Conservation (phyloP, 2,113 vertebrate genomes). For the Haemorhous mexicanus region DNA sequence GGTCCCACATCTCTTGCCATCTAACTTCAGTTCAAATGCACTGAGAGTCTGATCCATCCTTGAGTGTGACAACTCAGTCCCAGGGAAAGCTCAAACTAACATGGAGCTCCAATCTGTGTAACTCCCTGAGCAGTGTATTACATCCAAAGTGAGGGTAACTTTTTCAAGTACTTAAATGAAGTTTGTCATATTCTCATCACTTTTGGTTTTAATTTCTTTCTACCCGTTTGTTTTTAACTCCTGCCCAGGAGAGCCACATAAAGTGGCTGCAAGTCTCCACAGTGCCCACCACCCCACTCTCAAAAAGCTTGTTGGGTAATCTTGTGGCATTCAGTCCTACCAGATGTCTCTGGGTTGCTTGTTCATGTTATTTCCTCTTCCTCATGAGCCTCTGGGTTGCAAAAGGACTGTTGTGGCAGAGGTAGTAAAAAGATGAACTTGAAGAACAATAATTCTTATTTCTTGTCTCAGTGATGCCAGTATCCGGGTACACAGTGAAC, state of each 20-base stretch:
- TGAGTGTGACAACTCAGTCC: neutral
- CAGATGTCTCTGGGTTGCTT: neutral
- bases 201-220: neutral
- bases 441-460: neutral
- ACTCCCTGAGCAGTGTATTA: neutral
- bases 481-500: neutral
- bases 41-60: neutral
- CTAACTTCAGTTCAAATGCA: neutral
- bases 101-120: neutral
- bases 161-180: neutral
- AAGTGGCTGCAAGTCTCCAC: neutral
- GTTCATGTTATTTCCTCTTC: neutral
- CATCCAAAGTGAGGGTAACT: neutral
- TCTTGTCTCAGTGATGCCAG: neutral
- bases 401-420: neutral
- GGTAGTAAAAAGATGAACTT: neutral
- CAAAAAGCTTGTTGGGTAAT: rapidly evolving
- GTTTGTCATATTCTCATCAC: neutral
- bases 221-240: neutral
- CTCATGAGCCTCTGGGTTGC: neutral
- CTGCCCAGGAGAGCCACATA: neutral
- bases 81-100: neutral
- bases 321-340: neutral
- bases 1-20: neutral
- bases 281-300: neutral